Evolutionary conservation across 2,797 vertebrate genomes (phyloP).

Genomic region (Lindbergichthys nudifrons): DNA sequence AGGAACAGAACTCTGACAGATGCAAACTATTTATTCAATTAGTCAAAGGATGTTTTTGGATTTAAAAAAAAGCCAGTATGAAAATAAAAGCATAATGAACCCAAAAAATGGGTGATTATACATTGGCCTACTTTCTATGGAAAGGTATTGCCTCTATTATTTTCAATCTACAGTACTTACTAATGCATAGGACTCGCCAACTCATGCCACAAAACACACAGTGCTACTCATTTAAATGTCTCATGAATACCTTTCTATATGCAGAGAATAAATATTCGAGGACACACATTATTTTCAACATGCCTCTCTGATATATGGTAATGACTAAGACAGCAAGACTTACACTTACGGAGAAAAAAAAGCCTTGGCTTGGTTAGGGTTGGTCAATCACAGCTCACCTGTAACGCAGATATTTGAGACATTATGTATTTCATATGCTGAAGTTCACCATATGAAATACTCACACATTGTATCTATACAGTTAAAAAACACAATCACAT

Average conservation of each 20-base stretch:
- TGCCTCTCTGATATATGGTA: conserved; percentile 23
- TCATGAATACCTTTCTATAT: conserved; percentile 63
- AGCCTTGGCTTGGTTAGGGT: background rate
- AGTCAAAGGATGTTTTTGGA: background rate
- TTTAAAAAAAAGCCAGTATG: background rate
- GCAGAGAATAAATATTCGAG: conserved; percentile 57
- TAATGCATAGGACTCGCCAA: conserved; percentile 38
- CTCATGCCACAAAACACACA: conserved; percentile 15
- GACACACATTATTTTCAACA: conserved; percentile 37
- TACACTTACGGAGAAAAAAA: conserved; percentile 1
- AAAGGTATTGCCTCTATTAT: conserved; percentile 24
- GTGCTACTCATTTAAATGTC: conserved; percentile 36
- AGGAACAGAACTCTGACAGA: conserved; percentile 16
- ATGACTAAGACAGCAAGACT: conserved; percentile 14
- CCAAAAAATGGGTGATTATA: conserved; percentile 11
- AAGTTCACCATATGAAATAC: background rate
- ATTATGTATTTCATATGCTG: background rate
- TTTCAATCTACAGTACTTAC: conserved; percentile 42
- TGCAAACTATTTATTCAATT: background rate
- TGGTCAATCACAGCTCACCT: conserved; percentile 10
- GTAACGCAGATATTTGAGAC: conserved; percentile 25
- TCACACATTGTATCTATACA: background rate
- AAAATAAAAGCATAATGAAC: conserved; percentile 23
- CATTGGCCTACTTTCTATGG: conserved; percentile 27
- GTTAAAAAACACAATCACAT: background rate